These are phyloP conservation scores for Oryctolagus cuniculus DNA, from an alignment of 2,113 vertebrate species.

Conservation along the genomic window DNA sequence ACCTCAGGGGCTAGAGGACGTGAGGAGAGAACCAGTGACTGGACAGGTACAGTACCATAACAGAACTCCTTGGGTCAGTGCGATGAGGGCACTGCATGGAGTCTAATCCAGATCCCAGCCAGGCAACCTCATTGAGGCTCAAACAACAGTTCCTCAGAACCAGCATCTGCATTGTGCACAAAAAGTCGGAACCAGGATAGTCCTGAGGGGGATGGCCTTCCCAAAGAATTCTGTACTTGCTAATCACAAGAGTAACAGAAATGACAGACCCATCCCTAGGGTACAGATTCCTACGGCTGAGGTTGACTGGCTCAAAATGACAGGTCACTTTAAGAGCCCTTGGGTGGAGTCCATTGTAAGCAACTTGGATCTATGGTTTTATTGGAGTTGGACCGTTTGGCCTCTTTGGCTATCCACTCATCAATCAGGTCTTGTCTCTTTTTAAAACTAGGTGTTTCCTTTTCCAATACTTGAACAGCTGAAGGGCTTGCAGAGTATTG, in stretches of 20 bases:
- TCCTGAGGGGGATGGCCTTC: conserved; percentile 84
- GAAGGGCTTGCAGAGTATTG: conserved; percentile 98
- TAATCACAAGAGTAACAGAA: conserved; percentile 87
- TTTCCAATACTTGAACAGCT: conserved; percentile 99
- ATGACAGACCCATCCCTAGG: conserved; percentile 86
- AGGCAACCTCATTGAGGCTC: conserved; percentile 89
- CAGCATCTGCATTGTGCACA: conserved; percentile 84
- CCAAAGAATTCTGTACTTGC: conserved; percentile 85
- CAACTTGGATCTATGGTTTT: conserved; percentile 98
- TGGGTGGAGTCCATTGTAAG: conserved; percentile 98
- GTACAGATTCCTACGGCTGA: conserved; percentile 85
- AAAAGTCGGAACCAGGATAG: conserved; percentile 84
- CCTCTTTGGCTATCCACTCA: conserved; percentile 99
- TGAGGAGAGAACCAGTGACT: conserved; percentile 85
- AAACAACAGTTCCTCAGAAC: conserved; percentile 89
- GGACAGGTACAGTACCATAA: conserved; percentile 87
- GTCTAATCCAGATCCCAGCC: conserved; percentile 82
- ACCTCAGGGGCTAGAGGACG: conserved; percentile 79
- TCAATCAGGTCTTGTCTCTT: conserved; percentile 99
- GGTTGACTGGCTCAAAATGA: conserved; percentile 84
- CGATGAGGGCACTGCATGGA: conserved; percentile 77
- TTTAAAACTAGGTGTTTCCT: conserved; percentile 97
- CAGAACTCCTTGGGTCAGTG: conserved; percentile 87
- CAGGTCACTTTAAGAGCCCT: conserved; percentile 92
- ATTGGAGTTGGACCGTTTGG: conserved; percentile 97